These are phyloP conservation scores for Erebia aethiops DNA, from an alignment of 2,888 invertebrate species.

Conservation along the genomic window DNA sequence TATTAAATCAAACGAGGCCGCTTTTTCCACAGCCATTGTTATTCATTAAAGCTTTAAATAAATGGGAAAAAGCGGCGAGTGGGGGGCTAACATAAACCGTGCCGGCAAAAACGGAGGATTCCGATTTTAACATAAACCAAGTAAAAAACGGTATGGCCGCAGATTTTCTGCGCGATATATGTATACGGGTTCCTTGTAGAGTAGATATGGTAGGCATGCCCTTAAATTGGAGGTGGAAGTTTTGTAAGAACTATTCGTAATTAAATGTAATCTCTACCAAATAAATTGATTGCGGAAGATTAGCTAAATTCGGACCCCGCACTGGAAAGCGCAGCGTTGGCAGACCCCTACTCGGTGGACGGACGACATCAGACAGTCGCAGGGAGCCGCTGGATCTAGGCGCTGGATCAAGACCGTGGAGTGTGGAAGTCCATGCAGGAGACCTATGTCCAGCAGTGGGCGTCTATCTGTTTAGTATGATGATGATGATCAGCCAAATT, in stretches of 20 bases:
- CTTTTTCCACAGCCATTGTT: slow-evolving; percentile 73
- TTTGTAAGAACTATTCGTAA: not conserved
- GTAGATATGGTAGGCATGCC: slow-evolving; percentile 30
- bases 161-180: slow-evolving; percentile 47
- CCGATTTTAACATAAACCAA: slow-evolving; percentile 55
- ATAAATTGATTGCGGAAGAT: no score
- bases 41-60: slow-evolving; percentile 81
- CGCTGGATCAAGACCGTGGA: no score
- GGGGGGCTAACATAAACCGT: slow-evolving; percentile 79
- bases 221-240: not conserved
- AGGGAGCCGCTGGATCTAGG: no score
- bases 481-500: no score
- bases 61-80: slow-evolving; percentile 71
- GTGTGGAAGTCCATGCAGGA: no score
- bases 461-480: no score
- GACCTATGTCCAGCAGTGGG: no score
- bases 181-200: slow-evolving; percentile 36
- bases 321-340: no score
- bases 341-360: no score
- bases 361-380: no score
- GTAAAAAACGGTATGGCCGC: slow-evolving; percentile 54
- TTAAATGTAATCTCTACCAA: not conserved
- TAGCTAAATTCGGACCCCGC: no score
- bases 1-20: slow-evolving; percentile 71
- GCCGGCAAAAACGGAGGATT: slow-evolving; percentile 64